Evolutionary conservation across 1,140 invertebrate species (phyloP).

Genomic region (Rhizoglyphus robini): DNA sequence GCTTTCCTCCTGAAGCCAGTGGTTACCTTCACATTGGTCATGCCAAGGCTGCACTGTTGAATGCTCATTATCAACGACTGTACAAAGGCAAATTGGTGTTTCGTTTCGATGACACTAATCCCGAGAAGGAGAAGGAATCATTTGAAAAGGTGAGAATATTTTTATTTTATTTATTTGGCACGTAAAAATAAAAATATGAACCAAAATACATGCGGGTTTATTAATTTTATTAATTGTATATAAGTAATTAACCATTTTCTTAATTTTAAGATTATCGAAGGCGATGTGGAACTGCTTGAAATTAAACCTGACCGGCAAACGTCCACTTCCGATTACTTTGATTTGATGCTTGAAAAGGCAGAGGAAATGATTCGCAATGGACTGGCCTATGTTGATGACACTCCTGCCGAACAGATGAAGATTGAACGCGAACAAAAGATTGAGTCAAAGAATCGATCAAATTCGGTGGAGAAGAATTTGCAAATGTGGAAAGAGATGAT

Average conservation of each 20-base stretch:
- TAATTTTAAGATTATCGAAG: constrained; percentile 53
- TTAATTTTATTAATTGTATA: too few relatives aligned
- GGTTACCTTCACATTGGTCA: constrained; percentile 97
- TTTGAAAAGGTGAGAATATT: constrained; percentile 57
- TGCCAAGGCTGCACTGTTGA: constrained; percentile 94
- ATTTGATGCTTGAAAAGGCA: constrained; percentile 71
- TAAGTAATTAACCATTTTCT: background rate
- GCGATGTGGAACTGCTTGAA: constrained; percentile 79
- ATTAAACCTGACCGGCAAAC: constrained; percentile 86
- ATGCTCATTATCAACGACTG: constrained; percentile 87
- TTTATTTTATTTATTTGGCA: background rate
- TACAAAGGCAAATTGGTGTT: constrained; percentile 93
- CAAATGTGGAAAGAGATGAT: constrained; percentile 91
- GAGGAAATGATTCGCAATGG: constrained; percentile 71
- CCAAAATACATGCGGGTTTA: too few relatives aligned
- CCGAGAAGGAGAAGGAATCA: constrained; percentile 94
- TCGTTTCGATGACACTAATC: constrained; percentile 99
- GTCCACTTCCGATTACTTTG: constrained; percentile 94
- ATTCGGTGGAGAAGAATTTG: constrained; percentile 70
- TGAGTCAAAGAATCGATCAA: constrained; percentile 71
- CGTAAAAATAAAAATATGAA: too few relatives aligned
- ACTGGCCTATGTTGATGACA: constrained; percentile 93
- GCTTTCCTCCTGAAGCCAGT: constrained; percentile 97
- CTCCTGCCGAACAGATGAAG: constrained; percentile 86
- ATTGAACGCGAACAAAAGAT: constrained; percentile 73